These are phyloP conservation scores for Heteromormyrus szaboi DNA, from an alignment of 2,797 vertebrate genomes.

Conservation along the genomic window DNA sequence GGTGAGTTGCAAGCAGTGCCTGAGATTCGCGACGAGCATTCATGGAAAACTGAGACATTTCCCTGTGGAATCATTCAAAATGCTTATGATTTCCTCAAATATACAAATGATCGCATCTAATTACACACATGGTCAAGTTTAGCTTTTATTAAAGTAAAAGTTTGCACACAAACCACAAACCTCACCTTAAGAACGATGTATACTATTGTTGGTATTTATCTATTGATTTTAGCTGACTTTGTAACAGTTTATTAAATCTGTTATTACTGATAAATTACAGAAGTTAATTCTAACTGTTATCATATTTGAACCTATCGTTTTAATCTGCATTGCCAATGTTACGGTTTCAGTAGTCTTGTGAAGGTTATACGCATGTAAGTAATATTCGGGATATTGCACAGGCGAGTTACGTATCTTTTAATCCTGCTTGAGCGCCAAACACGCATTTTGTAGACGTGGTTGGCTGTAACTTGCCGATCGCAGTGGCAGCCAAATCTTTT, in stretches of 20 bases:
- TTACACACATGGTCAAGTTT: not conserved
- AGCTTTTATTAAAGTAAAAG: not conserved
- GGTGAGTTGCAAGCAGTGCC: not conserved
- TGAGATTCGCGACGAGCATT: not conserved
- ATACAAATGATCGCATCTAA: not conserved
- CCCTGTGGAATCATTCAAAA: not conserved
- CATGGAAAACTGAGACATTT: not conserved
- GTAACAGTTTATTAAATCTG: not conserved
- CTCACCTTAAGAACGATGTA: not conserved
- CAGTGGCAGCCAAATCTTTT: not conserved
- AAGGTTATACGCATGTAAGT: not conserved
- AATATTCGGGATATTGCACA: not conserved
- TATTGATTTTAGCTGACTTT: not conserved
- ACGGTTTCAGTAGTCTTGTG: not conserved
- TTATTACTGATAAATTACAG: not conserved
- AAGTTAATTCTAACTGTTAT: not conserved
- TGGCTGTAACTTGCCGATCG: not conserved
- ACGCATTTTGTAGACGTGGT: not conserved
- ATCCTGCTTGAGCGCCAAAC: not conserved
- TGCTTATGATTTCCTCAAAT: not conserved
- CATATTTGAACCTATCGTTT: not conserved
- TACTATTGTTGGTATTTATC: not conserved
- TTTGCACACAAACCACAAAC: not conserved
- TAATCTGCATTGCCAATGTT: not conserved
- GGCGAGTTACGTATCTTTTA: not conserved